Evolutionary conservation across 1,140 invertebrate species (phyloP), one percentile per base, ranked within the genome.

Genomic region (Diabrotica virgifera): DNA sequence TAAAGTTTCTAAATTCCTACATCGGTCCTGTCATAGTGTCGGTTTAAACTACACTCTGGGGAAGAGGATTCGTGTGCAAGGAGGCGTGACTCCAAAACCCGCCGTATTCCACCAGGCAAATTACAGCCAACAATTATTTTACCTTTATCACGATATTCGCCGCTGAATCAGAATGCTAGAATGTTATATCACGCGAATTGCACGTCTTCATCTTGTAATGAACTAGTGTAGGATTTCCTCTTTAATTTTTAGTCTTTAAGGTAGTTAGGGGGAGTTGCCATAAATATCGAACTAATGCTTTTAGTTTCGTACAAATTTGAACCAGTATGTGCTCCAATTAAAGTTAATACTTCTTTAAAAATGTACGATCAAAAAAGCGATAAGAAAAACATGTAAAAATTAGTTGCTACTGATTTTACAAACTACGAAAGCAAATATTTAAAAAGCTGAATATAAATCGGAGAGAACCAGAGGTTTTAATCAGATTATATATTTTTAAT

Each of bases 91-190:
- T 53, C 12, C 13, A 24, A 46, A 46, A 46, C 40, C 40, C 40
- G 40, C 55, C 13, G 67, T 61, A 62, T 65, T 67, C 66, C 65
- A 63, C 59, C 65, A 36, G 38, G 66, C 63, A 65, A 70, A 59
- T 70, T 69, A 63, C 70, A 69, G 60, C 70, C 65, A 56, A 66
- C 70, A 71, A 71, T 71, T 71, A 71, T 71, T 71, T 70, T 69
- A 70, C 67, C 70, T 70, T 68, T 65, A 68, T 68, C 70, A 71
- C 68, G 70, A 71, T 63, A 69, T 65, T 67, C 65, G 67, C 62
- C 59, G 63, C 36, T 40, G 63, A 64, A 67, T 63, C 64, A 52
- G 56, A 66, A 71, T 69, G 59, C 64, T 57, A 69, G 65, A 70
- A 71, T 70, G 70, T 64, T 66, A 70, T 64, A 67, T 71, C 70